These are phyloP conservation scores for Telenomus remus DNA, from an alignment of 1,140 invertebrate genomes.

Conservation along the genomic window DNA sequence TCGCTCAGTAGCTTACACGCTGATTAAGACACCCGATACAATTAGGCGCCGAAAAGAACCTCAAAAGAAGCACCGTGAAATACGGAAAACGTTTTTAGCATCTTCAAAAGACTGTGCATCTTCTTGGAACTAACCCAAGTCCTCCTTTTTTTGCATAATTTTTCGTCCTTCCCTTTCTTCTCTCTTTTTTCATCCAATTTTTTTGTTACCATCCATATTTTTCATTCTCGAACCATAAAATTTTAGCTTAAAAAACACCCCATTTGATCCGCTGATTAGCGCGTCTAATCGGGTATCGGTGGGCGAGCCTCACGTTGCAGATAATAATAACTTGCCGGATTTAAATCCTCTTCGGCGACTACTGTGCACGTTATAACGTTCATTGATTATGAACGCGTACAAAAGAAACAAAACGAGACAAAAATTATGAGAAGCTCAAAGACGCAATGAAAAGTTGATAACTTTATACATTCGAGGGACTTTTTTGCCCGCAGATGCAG, in stretches of 20 bases:
- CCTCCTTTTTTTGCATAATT: slow-evolving; percentile 19
- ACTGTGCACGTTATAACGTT: slow-evolving; percentile 42
- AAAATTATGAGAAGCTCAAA: slow-evolving; percentile 12
- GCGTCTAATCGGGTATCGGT: slow-evolving; percentile 39
- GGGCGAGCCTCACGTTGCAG: slow-evolving; percentile 44
- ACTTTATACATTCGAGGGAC: no score
- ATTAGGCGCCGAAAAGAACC: slow-evolving; percentile 72
- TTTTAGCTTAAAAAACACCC: slow-evolving; percentile 13
- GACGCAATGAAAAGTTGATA: no score
- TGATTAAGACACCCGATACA: slow-evolving; percentile 75
- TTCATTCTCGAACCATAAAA: not conserved
- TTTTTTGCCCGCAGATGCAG: no score
- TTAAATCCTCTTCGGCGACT: slow-evolving; percentile 48
- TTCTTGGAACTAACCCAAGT: slow-evolving; percentile 14
- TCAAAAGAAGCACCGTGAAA: slow-evolving; percentile 66
- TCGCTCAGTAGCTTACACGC: slow-evolving; percentile 72
- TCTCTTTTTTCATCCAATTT: not conserved
- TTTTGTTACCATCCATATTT: not conserved
- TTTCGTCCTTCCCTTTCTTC: slow-evolving; percentile 1
- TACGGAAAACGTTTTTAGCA: slow-evolving; percentile 45
- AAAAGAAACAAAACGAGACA: slow-evolving; percentile 15
- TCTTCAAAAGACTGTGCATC: slow-evolving; percentile 40
- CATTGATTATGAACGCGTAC: slow-evolving; percentile 12
- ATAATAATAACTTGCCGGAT: slow-evolving; percentile 54
- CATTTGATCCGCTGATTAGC: slow-evolving; percentile 40